Evolutionary conservation across 2,888 invertebrate species (phyloP), one percentile per base, ranked within the genome.

Genomic region (Anthophora plumipes): DNA sequence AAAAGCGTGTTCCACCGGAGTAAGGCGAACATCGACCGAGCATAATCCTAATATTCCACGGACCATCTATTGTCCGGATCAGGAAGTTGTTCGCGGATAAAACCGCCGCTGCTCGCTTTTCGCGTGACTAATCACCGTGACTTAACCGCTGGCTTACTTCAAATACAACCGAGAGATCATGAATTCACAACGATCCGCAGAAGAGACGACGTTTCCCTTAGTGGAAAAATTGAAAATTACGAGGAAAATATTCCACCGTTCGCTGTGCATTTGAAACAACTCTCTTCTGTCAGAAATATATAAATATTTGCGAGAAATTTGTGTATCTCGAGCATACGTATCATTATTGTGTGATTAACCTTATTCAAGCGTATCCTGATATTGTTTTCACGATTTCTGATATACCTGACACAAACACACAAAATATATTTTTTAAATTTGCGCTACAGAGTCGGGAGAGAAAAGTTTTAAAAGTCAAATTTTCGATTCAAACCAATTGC

Each of bases 71-170:
- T 78, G 72, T 80, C 50, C 60, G 79, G 67, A 73, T 73, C 75
- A 78, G 76, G 72, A 63, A 78, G 76, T 85, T 83, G 74, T 78
- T 85, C 78, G 59, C 80, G 71, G 80, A 85, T 83, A 85, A 85
- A 83, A 83, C 69, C 82, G 73, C 74, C 76, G 54, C 41, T 63
- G 59, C 63, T 76, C 68, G 67, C 83, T 72, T 85, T 70, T 77
- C 73, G 22, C 66, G 63, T 80, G 80, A 85, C 85, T 85, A 85
- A 85, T 82, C 82, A 72, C 83, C 75, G 68, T 67, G 77, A 85
- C 73, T 85, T 83, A 85, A 52, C 68, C 70, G 31, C 71, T 55
- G 60, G 83, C 64, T 85, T 85, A 83, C 67, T 43, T 68, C 9
- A 41, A 43, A 59, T 59, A 73, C 63, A 63, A 31, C 64, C 76